Conservation (phyloP, 2,113 vertebrate genomes). For the Sceloporus tristichus region DNA sequence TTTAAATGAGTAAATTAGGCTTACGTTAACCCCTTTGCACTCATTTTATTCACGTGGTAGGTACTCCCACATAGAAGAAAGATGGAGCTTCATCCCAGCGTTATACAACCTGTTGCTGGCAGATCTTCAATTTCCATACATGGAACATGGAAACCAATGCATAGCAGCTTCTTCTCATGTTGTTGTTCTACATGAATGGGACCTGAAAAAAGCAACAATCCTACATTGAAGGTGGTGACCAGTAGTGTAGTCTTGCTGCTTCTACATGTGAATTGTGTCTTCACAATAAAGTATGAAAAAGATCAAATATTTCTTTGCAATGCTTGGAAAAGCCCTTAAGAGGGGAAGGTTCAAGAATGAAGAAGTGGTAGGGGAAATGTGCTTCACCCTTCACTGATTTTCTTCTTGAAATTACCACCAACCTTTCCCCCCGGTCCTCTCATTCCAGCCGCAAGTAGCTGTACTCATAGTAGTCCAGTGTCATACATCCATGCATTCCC, state of each 20-base stretch:
- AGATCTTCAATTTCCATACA: neutral
- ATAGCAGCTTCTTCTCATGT: neutral
- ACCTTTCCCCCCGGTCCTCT: neutral
- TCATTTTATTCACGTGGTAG: neutral
- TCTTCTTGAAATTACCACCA: neutral
- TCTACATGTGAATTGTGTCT: neutral
- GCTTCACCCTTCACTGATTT: neutral
- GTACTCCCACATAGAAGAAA: neutral
- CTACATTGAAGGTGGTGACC: neutral
- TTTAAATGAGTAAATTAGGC: neutral
- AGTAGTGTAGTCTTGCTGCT: neutral
- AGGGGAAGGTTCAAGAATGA: neutral
- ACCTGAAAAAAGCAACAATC: neutral
- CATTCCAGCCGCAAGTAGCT: neutral
- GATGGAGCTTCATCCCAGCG: no score
- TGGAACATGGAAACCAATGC: neutral
- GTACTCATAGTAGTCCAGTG: neutral
- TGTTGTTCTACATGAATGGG: neutral
- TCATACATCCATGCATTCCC: neutral
- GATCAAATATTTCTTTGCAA: neutral
- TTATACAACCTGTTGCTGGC: neutral
- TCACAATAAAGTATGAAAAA: neutral
- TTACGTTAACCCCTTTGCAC: neutral
- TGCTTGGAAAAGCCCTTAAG: neutral
- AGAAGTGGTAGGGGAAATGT: neutral